These are phyloP conservation scores for Apus apus DNA, from an alignment of 2,113 vertebrate species.

Conservation along the genomic window DNA sequence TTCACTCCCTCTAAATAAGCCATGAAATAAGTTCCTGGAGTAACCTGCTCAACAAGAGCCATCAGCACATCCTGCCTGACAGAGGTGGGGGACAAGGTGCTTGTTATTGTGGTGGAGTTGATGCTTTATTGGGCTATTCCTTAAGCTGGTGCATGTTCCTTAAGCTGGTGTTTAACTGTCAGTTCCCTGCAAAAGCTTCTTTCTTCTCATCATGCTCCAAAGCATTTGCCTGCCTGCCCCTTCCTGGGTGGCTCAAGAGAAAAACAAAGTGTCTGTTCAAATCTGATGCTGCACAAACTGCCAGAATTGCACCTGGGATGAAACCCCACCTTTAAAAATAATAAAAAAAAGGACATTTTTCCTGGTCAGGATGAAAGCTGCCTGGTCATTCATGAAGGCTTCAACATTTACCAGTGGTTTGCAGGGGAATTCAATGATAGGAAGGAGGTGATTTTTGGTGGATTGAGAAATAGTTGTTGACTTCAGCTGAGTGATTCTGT, in stretches of 20 bases:
- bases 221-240: not conserved
- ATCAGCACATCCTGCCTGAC: not conserved
- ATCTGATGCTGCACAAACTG: not conserved
- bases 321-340: not conserved
- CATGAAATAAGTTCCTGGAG: not conserved
- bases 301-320: not conserved
- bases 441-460: not conserved
- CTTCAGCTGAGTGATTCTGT: not conserved
- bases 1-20: not conserved
- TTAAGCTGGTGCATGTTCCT: not conserved
- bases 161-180: not conserved
- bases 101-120: not conserved
- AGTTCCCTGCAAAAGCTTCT: conserved; percentile 38
- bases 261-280: not conserved
- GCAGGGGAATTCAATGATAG: not conserved
- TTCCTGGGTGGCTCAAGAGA: not conserved
- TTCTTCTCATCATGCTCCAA: conserved; percentile 10
- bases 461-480: not conserved
- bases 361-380: not conserved
- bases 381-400: not conserved
- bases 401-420: not conserved
- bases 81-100: not conserved
- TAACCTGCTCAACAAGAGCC: not conserved
- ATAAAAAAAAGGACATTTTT: not conserved
- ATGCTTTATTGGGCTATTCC: conserved; percentile 13